These are phyloP conservation scores for Drepanosiphum platanoidis DNA, from an alignment of 2,888 invertebrate genomes.

Conservation along the genomic window DNA sequence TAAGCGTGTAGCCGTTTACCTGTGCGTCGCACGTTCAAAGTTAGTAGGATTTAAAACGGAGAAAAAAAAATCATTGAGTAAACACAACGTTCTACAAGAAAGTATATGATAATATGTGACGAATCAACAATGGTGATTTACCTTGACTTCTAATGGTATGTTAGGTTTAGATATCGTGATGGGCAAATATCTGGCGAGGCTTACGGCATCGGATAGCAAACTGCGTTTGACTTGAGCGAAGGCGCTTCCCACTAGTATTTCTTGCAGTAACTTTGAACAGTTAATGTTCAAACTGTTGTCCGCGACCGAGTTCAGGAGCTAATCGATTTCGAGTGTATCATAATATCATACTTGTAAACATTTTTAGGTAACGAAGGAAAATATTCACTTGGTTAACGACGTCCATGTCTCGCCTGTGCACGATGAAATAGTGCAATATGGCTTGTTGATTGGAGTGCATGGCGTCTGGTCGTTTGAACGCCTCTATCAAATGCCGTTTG, in stretches of 20 bases:
- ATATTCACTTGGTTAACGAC: slow-evolving; percentile 75
- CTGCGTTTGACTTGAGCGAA: slow-evolving; percentile 78
- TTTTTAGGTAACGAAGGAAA: background rate
- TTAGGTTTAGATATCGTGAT: slow-evolving; percentile 73
- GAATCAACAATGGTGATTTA: slow-evolving; percentile 67
- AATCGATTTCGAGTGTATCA: slow-evolving; percentile 16
- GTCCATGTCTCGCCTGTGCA: slow-evolving; percentile 80
- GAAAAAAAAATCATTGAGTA: too few species aligned
- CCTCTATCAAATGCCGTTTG: slow-evolving; percentile 55
- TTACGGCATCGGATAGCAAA: slow-evolving; percentile 76
- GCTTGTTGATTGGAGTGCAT: slow-evolving; percentile 72
- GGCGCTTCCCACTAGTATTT: slow-evolving; percentile 81
- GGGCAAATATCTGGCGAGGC: slow-evolving; percentile 77
- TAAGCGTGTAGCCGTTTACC: slow-evolving; percentile 71
- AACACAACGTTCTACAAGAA: too few species aligned
- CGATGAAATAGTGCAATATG: slow-evolving; percentile 83
- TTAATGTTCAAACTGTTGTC: slow-evolving; percentile 70
- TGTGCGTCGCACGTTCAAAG: slow-evolving; percentile 65
- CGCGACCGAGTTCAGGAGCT: slow-evolving; percentile 65
- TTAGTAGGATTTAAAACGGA: background rate
- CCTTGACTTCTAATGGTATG: slow-evolving; percentile 74
- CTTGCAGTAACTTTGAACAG: slow-evolving; percentile 78
- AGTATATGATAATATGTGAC: background rate
- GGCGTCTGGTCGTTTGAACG: slow-evolving; percentile 43
- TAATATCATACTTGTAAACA: background rate